Evolutionary conservation across 2,797 vertebrate genomes (phyloP).

Genomic region (Poeciliopsis paucimaculata): DNA sequence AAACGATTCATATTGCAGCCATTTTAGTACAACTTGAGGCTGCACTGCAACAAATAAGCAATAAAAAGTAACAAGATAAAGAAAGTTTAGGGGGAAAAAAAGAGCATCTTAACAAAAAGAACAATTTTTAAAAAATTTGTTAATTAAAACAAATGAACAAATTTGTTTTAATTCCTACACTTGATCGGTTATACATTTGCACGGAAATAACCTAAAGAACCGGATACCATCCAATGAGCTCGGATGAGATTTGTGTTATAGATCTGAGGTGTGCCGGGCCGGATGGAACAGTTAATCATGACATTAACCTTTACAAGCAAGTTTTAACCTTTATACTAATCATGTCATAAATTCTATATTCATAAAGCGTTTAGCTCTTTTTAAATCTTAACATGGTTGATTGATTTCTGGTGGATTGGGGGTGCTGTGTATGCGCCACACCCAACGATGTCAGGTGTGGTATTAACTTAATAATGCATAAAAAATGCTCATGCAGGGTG

Average conservation of each 20-base stretch:
- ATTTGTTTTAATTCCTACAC: too few species aligned
- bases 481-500: not conserved
- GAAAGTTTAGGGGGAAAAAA: not conserved
- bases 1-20: not conserved
- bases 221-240: not conserved
- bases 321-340: constrained; percentile 1
- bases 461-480: not conserved
- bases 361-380: constrained; percentile 1
- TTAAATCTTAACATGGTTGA: not conserved
- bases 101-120: not conserved
- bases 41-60: not conserved
- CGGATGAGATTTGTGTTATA: not conserved
- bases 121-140: not conserved
- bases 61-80: not conserved
- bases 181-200: not conserved
- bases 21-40: not conserved
- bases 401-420: too few species aligned
- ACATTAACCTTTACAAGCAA: constrained; percentile 11
- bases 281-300: constrained; percentile 2
- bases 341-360: not conserved
- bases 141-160: too few species aligned
- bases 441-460: not conserved
- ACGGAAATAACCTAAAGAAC: not conserved
- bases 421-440: not conserved
- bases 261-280: not conserved